Conservation (phyloP, 2,797 vertebrate species). For the Gadopsis bispinosus region DNA sequence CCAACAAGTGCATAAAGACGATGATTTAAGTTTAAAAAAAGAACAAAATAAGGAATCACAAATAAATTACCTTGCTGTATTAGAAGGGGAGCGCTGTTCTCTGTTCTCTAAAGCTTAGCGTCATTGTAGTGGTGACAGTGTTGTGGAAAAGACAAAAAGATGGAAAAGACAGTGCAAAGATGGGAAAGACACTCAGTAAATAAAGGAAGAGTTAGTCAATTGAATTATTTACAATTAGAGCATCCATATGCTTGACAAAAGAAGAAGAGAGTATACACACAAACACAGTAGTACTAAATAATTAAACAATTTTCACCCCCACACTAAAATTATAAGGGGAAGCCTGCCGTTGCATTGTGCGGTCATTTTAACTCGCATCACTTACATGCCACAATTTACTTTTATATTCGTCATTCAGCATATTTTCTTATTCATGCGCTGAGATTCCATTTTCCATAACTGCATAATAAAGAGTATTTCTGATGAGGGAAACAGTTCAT, state of each 20-base stretch:
- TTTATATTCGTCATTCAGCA: slow-evolving; percentile 27
- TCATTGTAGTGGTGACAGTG: slow-evolving; percentile 65
- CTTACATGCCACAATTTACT: slow-evolving; percentile 4
- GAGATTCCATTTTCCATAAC: slow-evolving; percentile 41
- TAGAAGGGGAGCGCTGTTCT: slow-evolving; percentile 53
- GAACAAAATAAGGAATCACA: slow-evolving; percentile 27
- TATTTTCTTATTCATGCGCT: slow-evolving; percentile 37
- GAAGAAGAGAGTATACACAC: slow-evolving; percentile 2
- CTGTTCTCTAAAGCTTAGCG: slow-evolving; percentile 71
- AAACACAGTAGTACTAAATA: slow-evolving; percentile 8
- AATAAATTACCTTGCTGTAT: slow-evolving; percentile 78
- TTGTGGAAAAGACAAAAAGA: slow-evolving; percentile 30
- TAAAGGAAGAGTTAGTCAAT: slow-evolving; percentile 59
- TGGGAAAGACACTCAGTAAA: slow-evolving; percentile 50
- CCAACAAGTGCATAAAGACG: background rate
- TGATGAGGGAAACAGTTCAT: slow-evolving; percentile 32
- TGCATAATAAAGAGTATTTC: slow-evolving; percentile 40
- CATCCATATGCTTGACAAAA: slow-evolving; percentile 1
- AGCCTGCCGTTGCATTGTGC: slow-evolving; percentile 15
- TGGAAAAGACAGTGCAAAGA: slow-evolving; percentile 55
- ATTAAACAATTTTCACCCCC: slow-evolving; percentile 21
- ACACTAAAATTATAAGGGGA: slow-evolving; percentile 11
- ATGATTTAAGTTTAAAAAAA: slow-evolving; percentile 18
- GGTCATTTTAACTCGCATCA: slow-evolving; percentile 31
- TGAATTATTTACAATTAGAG: slow-evolving; percentile 48